Conservation (phyloP, 2,888 invertebrate species). For the Bombylius discolor region DNA sequence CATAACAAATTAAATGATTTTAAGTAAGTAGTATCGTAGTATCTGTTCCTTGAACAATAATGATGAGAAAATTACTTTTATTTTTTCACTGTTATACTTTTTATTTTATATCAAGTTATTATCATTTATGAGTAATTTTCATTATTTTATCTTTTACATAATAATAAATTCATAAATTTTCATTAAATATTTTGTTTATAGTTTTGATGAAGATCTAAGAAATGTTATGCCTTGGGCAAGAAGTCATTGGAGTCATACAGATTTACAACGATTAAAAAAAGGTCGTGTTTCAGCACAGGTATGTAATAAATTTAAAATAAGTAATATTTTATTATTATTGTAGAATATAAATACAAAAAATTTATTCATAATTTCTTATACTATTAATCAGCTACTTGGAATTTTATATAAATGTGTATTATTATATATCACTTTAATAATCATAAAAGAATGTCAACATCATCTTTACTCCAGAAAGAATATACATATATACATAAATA, state of each 20-base stretch:
- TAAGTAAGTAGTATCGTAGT: conserved; percentile 37
- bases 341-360: no score
- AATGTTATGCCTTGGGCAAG: conserved; percentile 57
- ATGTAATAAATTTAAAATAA: conserved; percentile 20
- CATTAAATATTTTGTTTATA: conserved; percentile 18
- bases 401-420: no score
- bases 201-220: conserved; percentile 54
- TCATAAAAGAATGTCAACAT: background rate
- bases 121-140: no score
- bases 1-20: conserved; percentile 79
- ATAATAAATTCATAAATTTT: no score
- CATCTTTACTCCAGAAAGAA: background rate
- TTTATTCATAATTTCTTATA: no score
- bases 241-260: conserved; percentile 68
- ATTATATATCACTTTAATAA: background rate
- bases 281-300: conserved; percentile 71
- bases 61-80: no score
- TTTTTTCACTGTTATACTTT: no score
- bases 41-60: no score
- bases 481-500: no score
- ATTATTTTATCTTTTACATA: no score
- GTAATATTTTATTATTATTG: background rate
- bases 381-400: no score
- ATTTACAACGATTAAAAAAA: conserved; percentile 55
- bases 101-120: no score